phyloP scores from a whole-genome alignment of 2,113 vertebrate species.

The Gasterosteus aculeatus region DNA sequence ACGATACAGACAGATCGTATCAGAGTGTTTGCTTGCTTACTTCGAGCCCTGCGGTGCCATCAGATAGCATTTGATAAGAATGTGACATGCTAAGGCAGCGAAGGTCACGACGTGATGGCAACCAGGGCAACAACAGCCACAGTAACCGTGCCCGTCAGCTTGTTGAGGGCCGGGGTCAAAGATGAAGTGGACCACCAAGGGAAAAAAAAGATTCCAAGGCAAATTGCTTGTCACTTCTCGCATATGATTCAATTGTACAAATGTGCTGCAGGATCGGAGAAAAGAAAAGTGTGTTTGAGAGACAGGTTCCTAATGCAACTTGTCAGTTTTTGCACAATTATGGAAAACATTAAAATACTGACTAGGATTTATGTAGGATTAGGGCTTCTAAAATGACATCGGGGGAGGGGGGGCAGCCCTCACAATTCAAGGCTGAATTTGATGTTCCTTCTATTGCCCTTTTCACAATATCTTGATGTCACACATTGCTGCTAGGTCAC shows the following conservation, averaged over 20 bases:
- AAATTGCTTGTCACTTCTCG: not conserved
- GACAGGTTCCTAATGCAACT: constrained; percentile 1
- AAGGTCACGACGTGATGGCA: constrained; percentile 61
- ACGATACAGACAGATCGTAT: constrained; percentile 53
- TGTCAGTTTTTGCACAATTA: constrained; percentile 7
- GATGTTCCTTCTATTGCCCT: constrained; percentile 35
- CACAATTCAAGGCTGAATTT: constrained; percentile 38
- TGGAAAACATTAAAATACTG: constrained; percentile 30
- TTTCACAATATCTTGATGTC: constrained; percentile 51
- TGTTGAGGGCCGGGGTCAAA: constrained; percentile 20
- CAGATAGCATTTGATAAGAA: constrained; percentile 62
- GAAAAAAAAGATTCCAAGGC: not conserved
- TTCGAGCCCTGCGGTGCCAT: constrained; percentile 38
- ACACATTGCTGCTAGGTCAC: constrained; percentile 56
- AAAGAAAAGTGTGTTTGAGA: constrained; percentile 16
- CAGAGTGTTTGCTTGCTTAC: constrained; percentile 41
- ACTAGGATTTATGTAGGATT: constrained; percentile 31
- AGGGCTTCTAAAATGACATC: not conserved
- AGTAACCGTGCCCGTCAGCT: constrained; percentile 20
- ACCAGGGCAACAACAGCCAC: constrained; percentile 40
- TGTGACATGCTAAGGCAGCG: constrained; percentile 57
- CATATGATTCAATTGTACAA: not conserved
- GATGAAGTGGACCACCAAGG: constrained; percentile 25
- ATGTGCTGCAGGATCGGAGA: constrained; percentile 11
- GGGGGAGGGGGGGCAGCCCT: not conserved